Base-by-base conservation (phyloP, 2,797 vertebrate genomes). In the Allobates femoralis region DNA sequence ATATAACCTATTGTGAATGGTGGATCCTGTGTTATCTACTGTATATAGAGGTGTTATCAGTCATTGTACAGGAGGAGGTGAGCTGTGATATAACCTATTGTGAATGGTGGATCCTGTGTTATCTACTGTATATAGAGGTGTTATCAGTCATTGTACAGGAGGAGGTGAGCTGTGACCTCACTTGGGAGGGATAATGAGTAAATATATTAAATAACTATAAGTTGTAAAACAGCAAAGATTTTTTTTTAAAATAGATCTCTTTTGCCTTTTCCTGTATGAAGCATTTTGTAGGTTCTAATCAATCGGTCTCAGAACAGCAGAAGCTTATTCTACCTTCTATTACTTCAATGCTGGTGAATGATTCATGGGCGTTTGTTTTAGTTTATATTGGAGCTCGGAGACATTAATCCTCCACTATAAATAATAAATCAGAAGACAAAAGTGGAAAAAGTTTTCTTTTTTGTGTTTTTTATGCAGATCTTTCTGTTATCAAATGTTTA, bases 301-400 rank as follows among this genome's bases (percentile, higher is more conserved):
- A 28, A 87, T 87, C 60, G 26, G 78, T 71, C 50, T 78, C 18
- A 21, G 41, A 3, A 50, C 50, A 34, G 32, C 26, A 86, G 64
- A 80, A 12, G 67, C 55, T 30, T 73, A 51, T 55, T n/a, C n/a
- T 71, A 30, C 37, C 2, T n/a, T n/a, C n/a, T n/a, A n/a, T n/a
- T n/a, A n/a, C n/a, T n/a, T n/a, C n/a, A n/a, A n/a, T n/a, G n/a
- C 50, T 79, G 19, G 32, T 62, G 71, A 87, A 83, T 87, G 85
- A 64, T 86, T 81, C 64, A 87, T 87, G 64, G 10, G 12, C 50
- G 58, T 78, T 78, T 78, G 26, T 83, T 82, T 73, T 55, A 78
- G 78, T 79, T 77, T 86, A 71, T 58, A 7, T 71, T 78, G n/a
- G 15, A 32, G 37, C 21, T 78, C 51, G 26, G 34, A 83, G 73